A percentile compares a stretch with the other conserved stretches of the same genome.
These are phyloP conservation scores for Lipophrys pholis DNA, from an alignment of 2,113 vertebrate species.

Conservation along the genomic window DNA sequence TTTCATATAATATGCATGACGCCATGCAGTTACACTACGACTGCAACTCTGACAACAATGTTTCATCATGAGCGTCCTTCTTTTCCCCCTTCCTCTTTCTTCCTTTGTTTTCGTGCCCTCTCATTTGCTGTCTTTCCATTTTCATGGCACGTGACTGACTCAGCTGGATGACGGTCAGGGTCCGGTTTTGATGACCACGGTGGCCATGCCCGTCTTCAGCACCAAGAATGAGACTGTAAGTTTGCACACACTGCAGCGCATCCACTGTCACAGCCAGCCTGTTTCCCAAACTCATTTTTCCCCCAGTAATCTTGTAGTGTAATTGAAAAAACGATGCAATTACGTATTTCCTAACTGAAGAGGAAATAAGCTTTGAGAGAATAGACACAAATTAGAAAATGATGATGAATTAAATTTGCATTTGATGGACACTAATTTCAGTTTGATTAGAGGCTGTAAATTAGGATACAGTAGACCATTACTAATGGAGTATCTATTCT, in stretches of 20 bases:
- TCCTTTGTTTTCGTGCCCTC: constrained; percentile 11
- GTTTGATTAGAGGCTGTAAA: constrained; percentile 48
- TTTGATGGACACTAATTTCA: constrained; percentile 40
- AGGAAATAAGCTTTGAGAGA: constrained; percentile 29
- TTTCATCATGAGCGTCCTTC: constrained; percentile 41
- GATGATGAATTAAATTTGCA: constrained; percentile 23
- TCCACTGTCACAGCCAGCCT: neutral
- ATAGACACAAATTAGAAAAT: constrained; percentile 37
- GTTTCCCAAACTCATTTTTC: neutral
- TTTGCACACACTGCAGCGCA: constrained; percentile 41
- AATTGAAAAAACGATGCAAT: constrained; percentile 34
- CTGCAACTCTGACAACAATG: constrained; percentile 19
- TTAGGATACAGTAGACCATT: constrained; percentile 20
- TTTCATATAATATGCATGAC: constrained; percentile 31
- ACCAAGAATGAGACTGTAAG: constrained; percentile 99
- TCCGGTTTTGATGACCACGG: constrained; percentile 96
- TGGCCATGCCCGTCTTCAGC: constrained; percentile 99
- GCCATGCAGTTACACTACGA: neutral
- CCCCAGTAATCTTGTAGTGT: constrained; percentile 10
- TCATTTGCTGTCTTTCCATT: constrained; percentile 23
- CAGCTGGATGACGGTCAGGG: constrained; percentile 92
- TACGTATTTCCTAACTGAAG: constrained; percentile 13
- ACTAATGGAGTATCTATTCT: constrained; percentile 26
- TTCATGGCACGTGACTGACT: constrained; percentile 61
- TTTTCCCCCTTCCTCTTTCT: constrained; percentile 4